Evolutionary conservation across 2,797 vertebrate genomes (phyloP).

Genomic region (Sternarchorhynchus goeldii): DNA sequence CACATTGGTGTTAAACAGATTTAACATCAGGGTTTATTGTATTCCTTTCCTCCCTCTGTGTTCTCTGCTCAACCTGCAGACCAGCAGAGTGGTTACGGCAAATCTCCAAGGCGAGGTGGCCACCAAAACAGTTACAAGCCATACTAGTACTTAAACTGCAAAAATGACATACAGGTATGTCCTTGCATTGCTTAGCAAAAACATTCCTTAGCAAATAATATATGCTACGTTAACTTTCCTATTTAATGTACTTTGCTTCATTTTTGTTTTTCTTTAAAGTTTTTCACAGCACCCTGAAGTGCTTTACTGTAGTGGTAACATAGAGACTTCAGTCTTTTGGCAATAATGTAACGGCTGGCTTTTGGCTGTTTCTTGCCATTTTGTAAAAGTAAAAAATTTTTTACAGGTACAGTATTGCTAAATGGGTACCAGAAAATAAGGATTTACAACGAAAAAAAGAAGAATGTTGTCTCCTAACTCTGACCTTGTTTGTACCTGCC

Average conservation of each 20-base stretch:
- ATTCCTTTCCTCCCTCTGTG: slow-evolving; percentile 47
- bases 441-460: slow-evolving; percentile 91
- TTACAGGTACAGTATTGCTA: slow-evolving; percentile 99
- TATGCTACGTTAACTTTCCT: slow-evolving; percentile 77
- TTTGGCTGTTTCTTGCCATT: slow-evolving; percentile 91
- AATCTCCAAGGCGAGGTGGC: slow-evolving; percentile 94
- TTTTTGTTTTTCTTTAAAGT: slow-evolving; percentile 84
- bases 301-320: slow-evolving; percentile 95
- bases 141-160: slow-evolving; percentile 90
- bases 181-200: slow-evolving; percentile 53
- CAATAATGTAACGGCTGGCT: slow-evolving; percentile 90
- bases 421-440: slow-evolving; percentile 97
- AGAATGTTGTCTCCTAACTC: slow-evolving; percentile 99
- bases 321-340: slow-evolving; percentile 83
- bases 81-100: slow-evolving; percentile 96
- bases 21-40: slow-evolving; percentile 44
- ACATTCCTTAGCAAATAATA: slow-evolving; percentile 49
- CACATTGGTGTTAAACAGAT: slow-evolving; percentile 26
- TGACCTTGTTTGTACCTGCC: slow-evolving; percentile 99
- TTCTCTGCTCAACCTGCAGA: slow-evolving; percentile 76
- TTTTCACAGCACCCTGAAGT: slow-evolving; percentile 96
- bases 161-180: slow-evolving; percentile 88
- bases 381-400: slow-evolving; percentile 91
- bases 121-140: slow-evolving; percentile 99
- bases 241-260: slow-evolving; percentile 82